phyloP scores from a whole-genome alignment of 2,888 invertebrate genomes.

The Lapara coniferarum region DNA sequence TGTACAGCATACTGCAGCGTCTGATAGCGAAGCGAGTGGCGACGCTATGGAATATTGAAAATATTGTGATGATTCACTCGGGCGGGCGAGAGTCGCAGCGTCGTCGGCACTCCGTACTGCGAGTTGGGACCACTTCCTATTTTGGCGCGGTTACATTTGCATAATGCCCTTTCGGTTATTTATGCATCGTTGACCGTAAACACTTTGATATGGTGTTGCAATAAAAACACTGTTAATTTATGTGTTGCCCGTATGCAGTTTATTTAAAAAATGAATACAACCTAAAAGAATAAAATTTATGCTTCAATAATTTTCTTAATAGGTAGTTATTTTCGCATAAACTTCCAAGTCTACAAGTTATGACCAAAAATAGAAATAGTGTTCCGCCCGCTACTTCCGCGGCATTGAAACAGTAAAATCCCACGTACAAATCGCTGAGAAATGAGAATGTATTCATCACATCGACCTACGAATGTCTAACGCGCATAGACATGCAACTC shows the following conservation, averaged over 20 bases:
- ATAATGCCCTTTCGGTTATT: conserved; percentile 27
- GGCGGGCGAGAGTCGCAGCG: not conserved
- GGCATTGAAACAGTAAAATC: conserved; percentile 2
- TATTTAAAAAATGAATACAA: not conserved
- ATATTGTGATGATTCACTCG: conserved; percentile 46
- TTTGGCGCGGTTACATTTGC: conserved; percentile 24
- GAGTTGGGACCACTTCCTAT: conserved; percentile 30
- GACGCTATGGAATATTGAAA: conserved; percentile 49
- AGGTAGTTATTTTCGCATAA: not conserved
- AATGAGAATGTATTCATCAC: not conserved
- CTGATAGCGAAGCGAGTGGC: conserved; percentile 51
- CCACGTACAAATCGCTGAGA: not conserved
- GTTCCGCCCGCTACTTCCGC: not conserved
- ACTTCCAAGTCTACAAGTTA: not conserved
- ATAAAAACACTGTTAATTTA: conserved; percentile 9
- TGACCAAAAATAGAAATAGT: not conserved
- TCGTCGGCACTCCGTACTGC: conserved; percentile 31
- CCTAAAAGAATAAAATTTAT: not conserved
- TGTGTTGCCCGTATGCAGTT: not conserved
- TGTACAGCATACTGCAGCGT: conserved; percentile 31
- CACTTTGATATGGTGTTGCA: conserved; percentile 15
- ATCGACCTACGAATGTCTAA: conserved; percentile 2
- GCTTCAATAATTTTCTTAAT: no score
- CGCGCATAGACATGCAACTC: not conserved
- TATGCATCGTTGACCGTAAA: conserved; percentile 5